Evolutionary conservation across 2,113 vertebrate genomes (phyloP).

Genomic region (Spea multiplicata): DNA sequence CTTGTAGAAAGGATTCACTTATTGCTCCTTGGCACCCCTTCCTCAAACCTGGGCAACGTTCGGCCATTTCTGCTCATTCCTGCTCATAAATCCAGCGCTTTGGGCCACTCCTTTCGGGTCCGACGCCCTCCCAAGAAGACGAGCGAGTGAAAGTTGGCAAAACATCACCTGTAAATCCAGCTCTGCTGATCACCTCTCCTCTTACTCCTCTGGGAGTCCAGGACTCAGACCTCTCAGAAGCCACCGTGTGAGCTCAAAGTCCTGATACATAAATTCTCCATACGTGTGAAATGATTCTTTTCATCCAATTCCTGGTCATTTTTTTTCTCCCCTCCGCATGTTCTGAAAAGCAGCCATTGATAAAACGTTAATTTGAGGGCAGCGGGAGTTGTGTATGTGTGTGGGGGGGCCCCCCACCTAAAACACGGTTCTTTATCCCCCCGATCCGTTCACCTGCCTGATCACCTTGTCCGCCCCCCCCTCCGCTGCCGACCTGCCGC

Average conservation of each 20-base stretch:
- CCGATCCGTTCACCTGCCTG: conserved; percentile 24
- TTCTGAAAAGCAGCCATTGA: conserved; percentile 45
- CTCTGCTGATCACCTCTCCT: conserved; percentile 37
- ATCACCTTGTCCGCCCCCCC: conserved; percentile 5
- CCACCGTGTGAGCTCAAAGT: conserved; percentile 47
- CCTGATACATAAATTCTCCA: conserved; percentile 43
- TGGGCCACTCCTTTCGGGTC: conserved; percentile 39
- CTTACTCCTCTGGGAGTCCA: conserved; percentile 25
- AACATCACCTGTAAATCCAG: conserved; percentile 41
- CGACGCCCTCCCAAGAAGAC: conserved; percentile 47
- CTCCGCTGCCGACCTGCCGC: background rate
- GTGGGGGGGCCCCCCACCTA: conserved; percentile 15
- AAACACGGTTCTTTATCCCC: conserved; percentile 16
- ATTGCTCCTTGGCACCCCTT: conserved; percentile 27
- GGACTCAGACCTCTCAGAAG: conserved; percentile 26
- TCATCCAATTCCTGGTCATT: conserved; percentile 44
- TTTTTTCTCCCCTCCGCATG: conserved; percentile 23
- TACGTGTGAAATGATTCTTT: conserved; percentile 48
- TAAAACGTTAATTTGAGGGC: conserved; percentile 21
- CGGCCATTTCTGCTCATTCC: conserved; percentile 40
- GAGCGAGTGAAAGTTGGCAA: conserved; percentile 37
- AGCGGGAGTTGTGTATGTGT: conserved; percentile 8
- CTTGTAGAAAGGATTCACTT: conserved; percentile 6
- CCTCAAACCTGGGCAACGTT: conserved; percentile 26
- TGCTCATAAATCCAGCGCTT: conserved; percentile 37